Evolutionary conservation across 2,797 vertebrate species (phyloP), one percentile per base, ranked within the genome.

Genomic region (Hydrocynus forskahlii): DNA sequence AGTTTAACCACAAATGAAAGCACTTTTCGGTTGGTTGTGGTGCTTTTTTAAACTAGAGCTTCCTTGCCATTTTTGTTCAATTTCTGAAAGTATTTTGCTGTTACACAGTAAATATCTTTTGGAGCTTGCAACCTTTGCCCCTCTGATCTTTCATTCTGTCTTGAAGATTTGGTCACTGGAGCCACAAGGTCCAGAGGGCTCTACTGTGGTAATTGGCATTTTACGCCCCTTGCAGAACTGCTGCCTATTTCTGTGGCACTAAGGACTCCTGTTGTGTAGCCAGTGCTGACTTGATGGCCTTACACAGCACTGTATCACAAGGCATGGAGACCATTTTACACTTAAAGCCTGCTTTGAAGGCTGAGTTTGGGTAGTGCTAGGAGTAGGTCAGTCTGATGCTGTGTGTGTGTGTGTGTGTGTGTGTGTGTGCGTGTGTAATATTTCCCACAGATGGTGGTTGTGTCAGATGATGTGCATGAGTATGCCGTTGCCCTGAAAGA

Each of bases 391-490:
- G 5, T 29, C n/a, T 80, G 10, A 70, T 35, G n/a, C 13, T 78
- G 52, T 64, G 7, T 73, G 0, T 72, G 38, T 77, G 12, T 43
- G 2, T 75, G 23, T 77, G 14, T 63, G 7, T 73, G 0, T 72
- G 38, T 77, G 12, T 43, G 2, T 75, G 23, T 77, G 14, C 57
- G 23, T 57, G 4, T 66, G 21, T 63, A 10, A 29, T 54, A 6
- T 70, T 52, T 66, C 55, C 55, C 50, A 16, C 89, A 99, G 97
- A 99, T 99, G 98, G 97, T 99, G 84, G 97, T 97, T 62, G 97
- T 99, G 40, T 96, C 97, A 0, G 98, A 99, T 17, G 97, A 99
- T 54, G 97, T 99, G 81, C 97, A 95, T 7, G 98, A 99, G 75
- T 99, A 99, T 0, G 97, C 97, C 0, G 88, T 97, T 76, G 98